These are phyloP conservation scores for Corydoras sp. DNA, from an alignment of 2,113 vertebrate genomes.

Conservation along the genomic window DNA sequence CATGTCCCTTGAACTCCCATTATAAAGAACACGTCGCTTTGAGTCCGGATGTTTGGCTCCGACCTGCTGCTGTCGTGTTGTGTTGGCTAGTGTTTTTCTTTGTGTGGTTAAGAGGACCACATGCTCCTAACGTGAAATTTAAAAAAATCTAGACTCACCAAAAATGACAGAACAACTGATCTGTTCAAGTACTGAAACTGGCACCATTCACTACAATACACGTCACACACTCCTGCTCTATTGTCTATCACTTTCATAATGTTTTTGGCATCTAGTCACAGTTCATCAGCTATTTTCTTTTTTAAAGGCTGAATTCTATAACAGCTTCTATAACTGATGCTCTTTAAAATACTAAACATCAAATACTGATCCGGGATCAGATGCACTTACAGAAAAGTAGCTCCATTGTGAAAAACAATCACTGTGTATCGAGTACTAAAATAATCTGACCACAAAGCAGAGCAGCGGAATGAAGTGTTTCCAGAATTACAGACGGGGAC, in stretches of 20 bases:
- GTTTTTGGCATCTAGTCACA: slow-evolving; percentile 2
- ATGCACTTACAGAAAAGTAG: neutral
- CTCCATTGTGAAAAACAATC: neutral
- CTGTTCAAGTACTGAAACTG: slow-evolving; percentile 1
- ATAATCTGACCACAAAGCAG: neutral
- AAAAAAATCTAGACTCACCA: neutral
- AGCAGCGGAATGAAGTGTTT: neutral
- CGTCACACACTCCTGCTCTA: neutral
- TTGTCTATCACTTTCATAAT: neutral
- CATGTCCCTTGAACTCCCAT: slow-evolving; percentile 56
- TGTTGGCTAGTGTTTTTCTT: neutral
- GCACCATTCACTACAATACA: slow-evolving; percentile 2
- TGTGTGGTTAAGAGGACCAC: neutral
- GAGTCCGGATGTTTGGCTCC: too few species aligned
- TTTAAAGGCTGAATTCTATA: neutral
- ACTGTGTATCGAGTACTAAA: neutral
- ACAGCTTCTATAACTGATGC: neutral
- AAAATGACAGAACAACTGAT: neutral
- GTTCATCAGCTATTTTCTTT: neutral
- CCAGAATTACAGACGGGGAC: neutral
- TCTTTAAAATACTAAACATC: neutral
- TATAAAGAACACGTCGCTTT: too few species aligned
- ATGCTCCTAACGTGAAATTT: neutral
- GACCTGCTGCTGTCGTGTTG: neutral
- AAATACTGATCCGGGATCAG: slow-evolving; percentile 12